Evolutionary conservation across 2,888 invertebrate species (phyloP), one percentile per base, ranked within the genome.

Genomic region (Andrena bicolor): DNA sequence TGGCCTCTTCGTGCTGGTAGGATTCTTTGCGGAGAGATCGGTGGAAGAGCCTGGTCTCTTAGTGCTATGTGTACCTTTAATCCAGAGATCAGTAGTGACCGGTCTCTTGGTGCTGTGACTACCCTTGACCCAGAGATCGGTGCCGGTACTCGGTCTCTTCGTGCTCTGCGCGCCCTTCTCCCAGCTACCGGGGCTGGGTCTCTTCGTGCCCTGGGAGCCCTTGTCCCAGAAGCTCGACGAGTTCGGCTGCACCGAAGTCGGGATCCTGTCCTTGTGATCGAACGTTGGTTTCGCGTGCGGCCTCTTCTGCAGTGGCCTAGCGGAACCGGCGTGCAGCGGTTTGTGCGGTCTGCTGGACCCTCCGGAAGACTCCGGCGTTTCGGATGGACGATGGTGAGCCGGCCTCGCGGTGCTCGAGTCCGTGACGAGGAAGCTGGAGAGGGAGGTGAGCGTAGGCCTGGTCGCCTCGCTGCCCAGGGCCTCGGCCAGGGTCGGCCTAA

Each of bases 401-500:
- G 94, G 94, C 93, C 94, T 90, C 90, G 94, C 32, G 61, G 89
- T 89, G 63, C 74, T 88, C 65, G 86, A 76, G 64, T 81, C 78
- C 73, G 85, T 87, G 80, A 82, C 79, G 41, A 84, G 82, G 72
- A 85, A 84, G 53, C 77, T 82, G 69, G 89, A 84, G 64, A 91
- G 89, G 71, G 90, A 92, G 35, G 92, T 90, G 58, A 92, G 80
- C 80, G 92, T 91, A 16, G 93, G 90, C 84, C 90, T 91, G 53
- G 91, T 89, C 41, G 91, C 85, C 72, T 89, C 89, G 79, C 94
- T 95, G 23, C 95, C 96, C 78, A 90, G 81, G 35, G 89, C 88
- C 66, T 90, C 88, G 7, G 88, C 83, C 61, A 87, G 48, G n/a
- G 86, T 85, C 28, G 91, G 90, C 79, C 86, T 87, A 51, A 81